Conservation (phyloP, 2,888 invertebrate genomes). For the Stramonita haemastoma region DNA sequence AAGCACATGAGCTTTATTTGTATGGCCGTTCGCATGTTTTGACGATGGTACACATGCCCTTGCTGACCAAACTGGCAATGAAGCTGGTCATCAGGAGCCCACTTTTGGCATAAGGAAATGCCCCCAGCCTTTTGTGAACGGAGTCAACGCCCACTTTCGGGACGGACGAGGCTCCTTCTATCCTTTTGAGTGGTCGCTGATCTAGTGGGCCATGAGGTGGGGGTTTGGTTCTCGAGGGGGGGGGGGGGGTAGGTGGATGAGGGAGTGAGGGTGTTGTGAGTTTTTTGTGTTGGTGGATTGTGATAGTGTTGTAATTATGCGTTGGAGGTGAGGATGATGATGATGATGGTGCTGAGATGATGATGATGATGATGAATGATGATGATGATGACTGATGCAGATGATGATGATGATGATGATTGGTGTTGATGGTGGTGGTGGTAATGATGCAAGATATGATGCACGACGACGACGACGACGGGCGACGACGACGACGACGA, state of each 20-base stretch:
- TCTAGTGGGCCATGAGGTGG: conserved; percentile 60
- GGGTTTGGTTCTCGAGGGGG: not conserved
- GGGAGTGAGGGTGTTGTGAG: not conserved
- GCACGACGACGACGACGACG: too few species aligned
- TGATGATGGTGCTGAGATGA: not conserved
- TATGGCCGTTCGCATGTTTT: conserved; percentile 47
- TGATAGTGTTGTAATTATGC: not conserved
- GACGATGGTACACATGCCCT: conserved; percentile 46
- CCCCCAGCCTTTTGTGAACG: conserved; percentile 66
- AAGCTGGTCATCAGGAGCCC: conserved; percentile 58
- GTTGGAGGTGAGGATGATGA: not conserved
- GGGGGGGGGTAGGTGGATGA: not conserved
- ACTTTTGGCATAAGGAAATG: conserved; percentile 52
- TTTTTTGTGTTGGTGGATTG: not conserved
- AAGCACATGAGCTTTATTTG: not conserved
- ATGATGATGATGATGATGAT: too few species aligned
- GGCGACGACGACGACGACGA: too few species aligned
- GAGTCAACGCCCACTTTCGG: conserved; percentile 57
- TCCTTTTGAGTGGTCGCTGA: conserved; percentile 57
- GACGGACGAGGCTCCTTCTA: conserved; percentile 49
- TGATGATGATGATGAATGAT: not conserved
- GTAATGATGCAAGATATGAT: too few species aligned
- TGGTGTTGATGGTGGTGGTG: too few species aligned
- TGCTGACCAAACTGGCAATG: conserved; percentile 44
- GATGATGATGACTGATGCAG: too few species aligned